phyloP scores from a whole-genome alignment of 2,797 vertebrate species.

The Alfaro cultratus region DNA sequence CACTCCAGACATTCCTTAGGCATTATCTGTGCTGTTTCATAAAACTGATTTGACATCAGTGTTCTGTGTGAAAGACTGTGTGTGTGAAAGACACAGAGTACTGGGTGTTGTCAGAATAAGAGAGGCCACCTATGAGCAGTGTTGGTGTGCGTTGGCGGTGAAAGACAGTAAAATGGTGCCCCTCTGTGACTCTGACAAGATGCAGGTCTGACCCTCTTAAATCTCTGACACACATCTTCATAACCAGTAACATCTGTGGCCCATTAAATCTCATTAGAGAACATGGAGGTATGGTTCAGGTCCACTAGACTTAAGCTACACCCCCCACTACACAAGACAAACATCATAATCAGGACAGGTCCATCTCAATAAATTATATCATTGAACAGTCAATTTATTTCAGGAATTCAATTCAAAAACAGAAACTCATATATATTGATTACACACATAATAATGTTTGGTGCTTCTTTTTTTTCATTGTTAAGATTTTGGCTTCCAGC shows the following conservation, averaged over 20 bases:
- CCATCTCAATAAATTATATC: not conserved
- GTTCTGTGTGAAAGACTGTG: slow-evolving; percentile 22
- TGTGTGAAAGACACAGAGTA: slow-evolving; percentile 32
- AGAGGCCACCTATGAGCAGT: slow-evolving; percentile 57
- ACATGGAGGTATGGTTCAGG: slow-evolving; percentile 18
- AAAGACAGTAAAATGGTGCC: slow-evolving; percentile 65
- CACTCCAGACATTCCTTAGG: slow-evolving; percentile 80
- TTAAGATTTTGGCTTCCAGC: not conserved
- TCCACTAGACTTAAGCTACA: slow-evolving; percentile 42
- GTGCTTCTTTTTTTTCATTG: not conserved
- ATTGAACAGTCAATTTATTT: not conserved
- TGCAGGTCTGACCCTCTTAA: slow-evolving; percentile 71
- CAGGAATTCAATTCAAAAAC: not conserved
- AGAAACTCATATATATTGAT: not conserved
- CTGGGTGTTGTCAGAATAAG: slow-evolving; percentile 52
- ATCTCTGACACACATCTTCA: slow-evolving; percentile 72
- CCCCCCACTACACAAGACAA: slow-evolving; percentile 7
- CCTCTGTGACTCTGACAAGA: slow-evolving; percentile 62
- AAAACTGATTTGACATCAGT: slow-evolving; percentile 51
- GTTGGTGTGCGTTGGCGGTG: slow-evolving; percentile 22
- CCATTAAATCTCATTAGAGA: slow-evolving; percentile 68
- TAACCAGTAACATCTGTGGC: slow-evolving; percentile 74
- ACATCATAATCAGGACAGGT: not conserved
- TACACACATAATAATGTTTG: not conserved
- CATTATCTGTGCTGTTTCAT: slow-evolving; percentile 55